Percentiles rank a stretch among this genome's conserved stretches.
Conservation (phyloP, 1,140 invertebrate species). For the Ladona fulva region DNA sequence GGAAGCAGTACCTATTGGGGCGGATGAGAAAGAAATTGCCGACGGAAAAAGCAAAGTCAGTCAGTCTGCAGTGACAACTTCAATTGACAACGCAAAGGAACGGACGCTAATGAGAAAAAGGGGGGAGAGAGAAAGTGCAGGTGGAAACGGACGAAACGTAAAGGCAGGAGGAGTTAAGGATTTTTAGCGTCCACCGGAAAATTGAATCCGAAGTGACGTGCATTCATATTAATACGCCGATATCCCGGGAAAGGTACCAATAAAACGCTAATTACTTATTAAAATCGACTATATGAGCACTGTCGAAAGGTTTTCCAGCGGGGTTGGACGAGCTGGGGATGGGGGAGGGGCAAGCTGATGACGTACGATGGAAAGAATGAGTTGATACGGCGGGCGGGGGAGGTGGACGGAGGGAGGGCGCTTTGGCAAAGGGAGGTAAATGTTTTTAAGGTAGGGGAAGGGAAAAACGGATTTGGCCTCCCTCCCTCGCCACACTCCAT, state of each 20-base stretch:
- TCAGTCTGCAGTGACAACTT: no score
- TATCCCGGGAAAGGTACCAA: neutral
- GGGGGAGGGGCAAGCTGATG: neutral
- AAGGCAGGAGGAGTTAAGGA: neutral
- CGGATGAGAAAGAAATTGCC: no score
- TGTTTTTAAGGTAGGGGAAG: no score
- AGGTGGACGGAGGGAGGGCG: neutral
- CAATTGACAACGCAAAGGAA: no score
- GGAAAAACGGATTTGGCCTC: no score
- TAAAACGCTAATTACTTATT: slow-evolving; percentile 5
- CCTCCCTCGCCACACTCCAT: no score
- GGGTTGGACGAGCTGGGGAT: neutral
- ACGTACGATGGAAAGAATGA: neutral
- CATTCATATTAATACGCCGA: neutral
- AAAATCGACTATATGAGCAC: neutral
- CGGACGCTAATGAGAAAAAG: neutral
- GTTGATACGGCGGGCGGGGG: neutral
- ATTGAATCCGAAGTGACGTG: neutral
- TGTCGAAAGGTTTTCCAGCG: neutral
- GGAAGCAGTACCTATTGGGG: no score
- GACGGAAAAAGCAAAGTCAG: no score
- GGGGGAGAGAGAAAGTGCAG: neutral
- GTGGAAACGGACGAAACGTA: neutral
- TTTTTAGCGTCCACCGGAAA: neutral
- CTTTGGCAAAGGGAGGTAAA: neutral